These are phyloP conservation scores for Acrossocheilus fasciatus DNA, from an alignment of 2,797 vertebrate species.

Conservation along the genomic window DNA sequence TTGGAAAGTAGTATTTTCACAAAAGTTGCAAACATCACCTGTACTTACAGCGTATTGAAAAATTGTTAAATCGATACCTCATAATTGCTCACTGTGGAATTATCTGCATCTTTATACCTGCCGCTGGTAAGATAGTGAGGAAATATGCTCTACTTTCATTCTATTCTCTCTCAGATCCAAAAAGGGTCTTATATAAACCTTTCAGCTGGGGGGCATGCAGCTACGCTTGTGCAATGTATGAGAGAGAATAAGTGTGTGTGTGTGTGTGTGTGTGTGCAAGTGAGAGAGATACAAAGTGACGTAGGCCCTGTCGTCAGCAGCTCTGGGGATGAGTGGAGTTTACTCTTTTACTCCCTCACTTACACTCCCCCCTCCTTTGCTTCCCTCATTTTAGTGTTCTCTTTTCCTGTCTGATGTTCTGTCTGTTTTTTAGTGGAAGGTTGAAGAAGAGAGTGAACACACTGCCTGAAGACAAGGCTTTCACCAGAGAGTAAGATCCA, in stretches of 20 bases:
- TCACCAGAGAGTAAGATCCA: slow-evolving; percentile 43
- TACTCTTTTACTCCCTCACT: slow-evolving; percentile 20
- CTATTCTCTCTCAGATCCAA: slow-evolving; percentile 40
- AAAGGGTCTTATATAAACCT: slow-evolving; percentile 58
- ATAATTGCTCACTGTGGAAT: neutral
- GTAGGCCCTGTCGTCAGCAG: slow-evolving; percentile 59
- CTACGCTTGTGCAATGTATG: slow-evolving; percentile 1
- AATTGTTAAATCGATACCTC: neutral
- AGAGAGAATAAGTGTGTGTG: slow-evolving; percentile 28
- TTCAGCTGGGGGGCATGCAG: slow-evolving; percentile 48
- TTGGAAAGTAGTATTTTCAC: neutral
- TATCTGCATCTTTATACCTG: slow-evolving; percentile 26
- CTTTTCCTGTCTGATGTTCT: slow-evolving; percentile 38
- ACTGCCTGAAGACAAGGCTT: slow-evolving; percentile 51
- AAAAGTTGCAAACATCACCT: neutral
- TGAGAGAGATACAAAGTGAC: slow-evolving; percentile 47
- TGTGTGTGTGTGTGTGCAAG: neutral
- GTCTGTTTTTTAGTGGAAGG: slow-evolving; percentile 44
- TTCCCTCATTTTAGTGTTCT: slow-evolving; percentile 28
- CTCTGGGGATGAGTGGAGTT: slow-evolving; percentile 44
- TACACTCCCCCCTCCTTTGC: slow-evolving; percentile 21
- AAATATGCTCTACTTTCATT: slow-evolving; percentile 49
- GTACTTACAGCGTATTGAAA: neutral
- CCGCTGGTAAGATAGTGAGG: neutral
- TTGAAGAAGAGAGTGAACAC: slow-evolving; percentile 25